Conservation (phyloP, 2,888 invertebrate species). For the Drosophila sordidapex region DNA sequence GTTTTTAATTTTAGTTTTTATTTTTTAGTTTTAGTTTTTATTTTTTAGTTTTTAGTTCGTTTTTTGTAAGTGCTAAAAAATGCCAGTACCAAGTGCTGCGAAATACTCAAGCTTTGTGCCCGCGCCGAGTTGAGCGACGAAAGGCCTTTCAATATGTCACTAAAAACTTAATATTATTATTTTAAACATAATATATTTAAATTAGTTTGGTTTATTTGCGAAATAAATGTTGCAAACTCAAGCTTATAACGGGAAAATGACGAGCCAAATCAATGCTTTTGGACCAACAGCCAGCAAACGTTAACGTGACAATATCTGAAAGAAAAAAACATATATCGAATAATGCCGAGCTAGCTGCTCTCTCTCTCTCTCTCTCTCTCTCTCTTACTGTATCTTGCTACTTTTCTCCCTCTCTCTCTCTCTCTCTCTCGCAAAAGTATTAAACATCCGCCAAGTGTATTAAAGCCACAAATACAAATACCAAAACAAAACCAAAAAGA, state of each 20-base stretch:
- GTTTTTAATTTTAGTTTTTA: not conserved
- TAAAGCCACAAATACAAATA: constrained; percentile 46
- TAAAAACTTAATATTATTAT: constrained; percentile 5
- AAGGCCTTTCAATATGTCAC: constrained; percentile 18
- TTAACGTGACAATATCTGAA: constrained; percentile 53
- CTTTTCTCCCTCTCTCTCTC: not conserved
- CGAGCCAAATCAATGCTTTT: not conserved
- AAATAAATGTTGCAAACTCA: constrained; percentile 25
- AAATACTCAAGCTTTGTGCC: constrained; percentile 63
- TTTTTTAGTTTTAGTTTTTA: not conserved
- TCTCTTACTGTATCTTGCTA: not conserved
- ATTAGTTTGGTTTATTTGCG: constrained; percentile 28
- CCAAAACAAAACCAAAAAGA: constrained; percentile 1
- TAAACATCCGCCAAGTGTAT: constrained; percentile 55
- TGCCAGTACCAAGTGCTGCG: constrained; percentile 75
- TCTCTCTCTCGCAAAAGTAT: constrained; percentile 57
- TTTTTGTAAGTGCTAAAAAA: constrained; percentile 29
- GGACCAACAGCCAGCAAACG: constrained; percentile 37
- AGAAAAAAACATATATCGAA: not conserved
- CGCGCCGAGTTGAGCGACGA: constrained; percentile 20
- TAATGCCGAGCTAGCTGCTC: constrained; percentile 48
- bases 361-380: not conserved
- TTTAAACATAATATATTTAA: not conserved
- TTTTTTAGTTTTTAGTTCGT: not conserved
- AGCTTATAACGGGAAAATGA: not conserved